These are phyloP conservation scores for Dermatemys mawii DNA, from an alignment of 2,113 vertebrate species.

Conservation along the genomic window DNA sequence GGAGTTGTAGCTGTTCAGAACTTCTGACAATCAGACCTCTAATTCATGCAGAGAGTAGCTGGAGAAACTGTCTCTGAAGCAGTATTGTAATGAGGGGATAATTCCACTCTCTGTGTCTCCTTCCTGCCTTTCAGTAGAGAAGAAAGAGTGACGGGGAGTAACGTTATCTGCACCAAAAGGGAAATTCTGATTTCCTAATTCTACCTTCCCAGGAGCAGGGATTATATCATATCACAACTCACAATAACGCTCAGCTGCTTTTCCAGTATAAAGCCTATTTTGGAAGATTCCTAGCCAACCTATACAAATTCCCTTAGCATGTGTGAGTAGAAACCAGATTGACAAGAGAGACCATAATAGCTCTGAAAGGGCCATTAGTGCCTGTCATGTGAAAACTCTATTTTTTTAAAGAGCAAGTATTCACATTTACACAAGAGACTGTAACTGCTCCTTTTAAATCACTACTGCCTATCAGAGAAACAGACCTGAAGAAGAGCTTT, in stretches of 20 bases:
- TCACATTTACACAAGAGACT: slow-evolving; percentile 56
- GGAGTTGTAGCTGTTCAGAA: slow-evolving; percentile 26
- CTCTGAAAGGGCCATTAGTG: slow-evolving; percentile 66
- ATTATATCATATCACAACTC: slow-evolving; percentile 40
- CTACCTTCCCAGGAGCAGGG: slow-evolving; percentile 42
- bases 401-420: neutral
- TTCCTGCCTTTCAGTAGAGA: slow-evolving; percentile 41
- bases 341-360: slow-evolving; percentile 63
- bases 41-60: slow-evolving; percentile 48
- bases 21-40: slow-evolving; percentile 26
- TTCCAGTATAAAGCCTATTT: slow-evolving; percentile 65
- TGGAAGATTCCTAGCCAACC: slow-evolving; percentile 58
- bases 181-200: slow-evolving; percentile 54
- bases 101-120: slow-evolving; percentile 38
- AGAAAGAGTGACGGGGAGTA: slow-evolving; percentile 52
- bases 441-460: slow-evolving; percentile 41
- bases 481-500: neutral
- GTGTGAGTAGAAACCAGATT: slow-evolving; percentile 59
- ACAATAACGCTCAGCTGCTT: slow-evolving; percentile 42
- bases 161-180: neutral
- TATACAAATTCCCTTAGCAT: slow-evolving; percentile 69
- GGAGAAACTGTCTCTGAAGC: slow-evolving; percentile 40
- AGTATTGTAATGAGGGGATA: slow-evolving; percentile 61
- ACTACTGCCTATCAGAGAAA: slow-evolving; percentile 18
- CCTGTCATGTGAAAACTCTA: slow-evolving; percentile 32